Conservation (phyloP, 2,797 vertebrate genomes). For the Cossypha caffra region DNA sequence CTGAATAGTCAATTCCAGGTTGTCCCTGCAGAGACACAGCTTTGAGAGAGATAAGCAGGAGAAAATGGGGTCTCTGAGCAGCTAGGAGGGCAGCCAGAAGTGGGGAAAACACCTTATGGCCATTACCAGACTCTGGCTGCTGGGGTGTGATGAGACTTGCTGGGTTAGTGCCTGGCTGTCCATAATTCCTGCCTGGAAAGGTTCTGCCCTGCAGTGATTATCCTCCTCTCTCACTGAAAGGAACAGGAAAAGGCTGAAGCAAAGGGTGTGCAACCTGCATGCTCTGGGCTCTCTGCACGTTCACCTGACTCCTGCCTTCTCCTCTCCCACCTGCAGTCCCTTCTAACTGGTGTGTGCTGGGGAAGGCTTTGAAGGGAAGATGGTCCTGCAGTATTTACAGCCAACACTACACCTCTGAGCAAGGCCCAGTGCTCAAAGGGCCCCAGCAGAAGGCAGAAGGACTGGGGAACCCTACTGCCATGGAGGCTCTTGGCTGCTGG, state of each 20-base stretch:
- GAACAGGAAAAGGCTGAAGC: background rate
- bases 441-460: background rate
- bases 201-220: background rate
- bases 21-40: background rate
- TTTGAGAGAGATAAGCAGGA: background rate
- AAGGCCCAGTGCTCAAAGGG: background rate
- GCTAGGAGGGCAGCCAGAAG: background rate
- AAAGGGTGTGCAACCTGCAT: background rate
- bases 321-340: background rate
- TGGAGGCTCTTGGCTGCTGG: background rate
- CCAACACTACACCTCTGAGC: background rate
- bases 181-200: background rate
- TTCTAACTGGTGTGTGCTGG: background rate
- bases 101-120: background rate
- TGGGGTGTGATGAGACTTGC: background rate
- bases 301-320: background rate
- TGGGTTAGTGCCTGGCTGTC: background rate
- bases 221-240: background rate
- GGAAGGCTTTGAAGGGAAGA: background rate
- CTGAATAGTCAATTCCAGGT: background rate
- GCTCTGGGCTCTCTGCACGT: fast-evolving
- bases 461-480: background rate
- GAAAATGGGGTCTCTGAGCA: background rate
- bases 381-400: background rate
- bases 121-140: background rate